phyloP scores from a whole-genome alignment of 2,888 invertebrate genomes.

The Ochropacha duplaris region DNA sequence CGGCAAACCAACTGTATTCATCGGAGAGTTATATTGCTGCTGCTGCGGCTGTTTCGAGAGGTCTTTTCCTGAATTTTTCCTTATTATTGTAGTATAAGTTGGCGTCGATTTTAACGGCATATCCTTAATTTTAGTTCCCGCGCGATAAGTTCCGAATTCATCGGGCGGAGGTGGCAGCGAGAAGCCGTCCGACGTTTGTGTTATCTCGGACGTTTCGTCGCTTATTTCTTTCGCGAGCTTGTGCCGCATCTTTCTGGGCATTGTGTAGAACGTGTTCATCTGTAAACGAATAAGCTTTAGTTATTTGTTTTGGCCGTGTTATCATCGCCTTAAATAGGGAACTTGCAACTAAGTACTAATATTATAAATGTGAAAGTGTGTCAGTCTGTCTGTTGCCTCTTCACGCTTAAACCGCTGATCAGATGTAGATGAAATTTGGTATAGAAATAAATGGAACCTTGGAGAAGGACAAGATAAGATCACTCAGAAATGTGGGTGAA shows the following conservation, averaged over 20 bases:
- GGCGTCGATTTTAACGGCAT: conserved; percentile 62
- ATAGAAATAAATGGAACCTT: too few species aligned
- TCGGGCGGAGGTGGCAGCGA: conserved; percentile 76
- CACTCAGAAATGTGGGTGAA: too few species aligned
- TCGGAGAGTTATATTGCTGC: conserved; percentile 57
- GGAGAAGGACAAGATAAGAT: too few species aligned
- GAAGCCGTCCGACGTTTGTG: conserved; percentile 72
- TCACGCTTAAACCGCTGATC: too few species aligned
- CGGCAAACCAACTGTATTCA: conserved; percentile 73
- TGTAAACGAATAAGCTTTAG: conserved; percentile 34
- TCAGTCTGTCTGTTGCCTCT: too few species aligned
- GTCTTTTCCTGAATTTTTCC: conserved; percentile 58
- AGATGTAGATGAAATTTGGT: too few species aligned
- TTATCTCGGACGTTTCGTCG: conserved; percentile 71
- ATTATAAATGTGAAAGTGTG: too few species aligned
- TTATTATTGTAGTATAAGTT: conserved; percentile 62
- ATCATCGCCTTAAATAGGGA: too few species aligned
- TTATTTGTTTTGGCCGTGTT: too few species aligned
- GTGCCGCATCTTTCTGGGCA: conserved; percentile 72
- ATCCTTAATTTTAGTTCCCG: conserved; percentile 66
- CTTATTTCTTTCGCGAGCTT: conserved; percentile 65
- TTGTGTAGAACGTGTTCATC: conserved; percentile 78
- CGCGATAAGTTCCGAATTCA: conserved; percentile 70
- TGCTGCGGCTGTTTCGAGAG: conserved; percentile 48
- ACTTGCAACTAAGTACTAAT: too few species aligned